Base-by-base conservation (phyloP, 2,888 invertebrate genomes). In the Ennomos quercinarius region DNA sequence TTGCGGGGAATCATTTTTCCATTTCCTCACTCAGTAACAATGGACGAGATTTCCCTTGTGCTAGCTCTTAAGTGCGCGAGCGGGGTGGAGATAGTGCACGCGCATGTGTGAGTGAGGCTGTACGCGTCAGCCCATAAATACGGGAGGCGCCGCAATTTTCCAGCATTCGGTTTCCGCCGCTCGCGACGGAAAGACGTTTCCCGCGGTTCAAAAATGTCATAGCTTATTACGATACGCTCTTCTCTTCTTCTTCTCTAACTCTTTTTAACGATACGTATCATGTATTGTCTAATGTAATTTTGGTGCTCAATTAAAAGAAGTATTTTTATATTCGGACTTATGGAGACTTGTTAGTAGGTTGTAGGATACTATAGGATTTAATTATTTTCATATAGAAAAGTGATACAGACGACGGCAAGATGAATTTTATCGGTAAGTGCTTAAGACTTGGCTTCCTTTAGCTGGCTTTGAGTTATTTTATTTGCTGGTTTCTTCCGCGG, bases 391-490 rank as follows among this genome's bases (percentile, higher is more conserved):
- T 63, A 68, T 75, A 72, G 63, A 68, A 80, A 79, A 84, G 89
- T 81, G 84, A 78, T 44, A 63, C 70, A 77, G 63, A 60, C 71
- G 68, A 43, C 69, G 67, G 63, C 88, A 81, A 83, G 70, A 91
- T 91, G 91, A 91, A 91, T 75, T 91, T 91, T 75, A 84, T 91
- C 63, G 91, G 91, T 91, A 70, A 91, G 91, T 91, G 52, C 43
- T 55, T 48, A 2, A 17, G 8, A 37, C 9, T 40, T 42, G 35
- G 10, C 9, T 49, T 12, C 12, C 9, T 10, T 41, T 49, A 34
- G n/a, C 49, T 45, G 12, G 34, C n/a, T 38, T 55, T 48, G 1
- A 3, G 17, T 37, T 47, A 11, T n/a, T 11, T 12, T 40, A 17
- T 12, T 13, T 27, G 27, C 27, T 27, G 27, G 27, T 27, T 27